Evolutionary conservation across 2,888 invertebrate genomes (phyloP).

Genomic region (Heliconius ethilla): DNA sequence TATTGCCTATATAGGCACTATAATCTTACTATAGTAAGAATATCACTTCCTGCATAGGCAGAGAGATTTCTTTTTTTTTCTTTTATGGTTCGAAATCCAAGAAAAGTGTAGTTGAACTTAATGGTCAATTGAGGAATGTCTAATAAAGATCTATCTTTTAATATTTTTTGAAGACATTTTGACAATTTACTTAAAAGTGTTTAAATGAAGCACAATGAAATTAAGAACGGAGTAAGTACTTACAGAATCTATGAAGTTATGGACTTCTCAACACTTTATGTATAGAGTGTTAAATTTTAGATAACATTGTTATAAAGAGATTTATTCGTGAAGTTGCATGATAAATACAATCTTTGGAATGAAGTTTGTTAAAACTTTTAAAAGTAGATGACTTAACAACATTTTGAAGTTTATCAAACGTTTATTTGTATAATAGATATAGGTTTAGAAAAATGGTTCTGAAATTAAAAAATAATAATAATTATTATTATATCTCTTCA

Average conservation of each 20-base stretch:
- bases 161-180: background rate
- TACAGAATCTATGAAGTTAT: slow-evolving; percentile 1
- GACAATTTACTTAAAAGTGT: background rate
- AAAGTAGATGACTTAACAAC: too few species aligned
- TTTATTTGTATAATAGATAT: background rate
- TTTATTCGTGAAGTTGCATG: too few species aligned
- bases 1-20: background rate
- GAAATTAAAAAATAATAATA: too few species aligned
- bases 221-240: background rate
- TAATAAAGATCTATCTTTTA: too few species aligned
- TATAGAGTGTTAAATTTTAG: background rate
- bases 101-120: too few species aligned
- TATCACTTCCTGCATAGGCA: background rate
- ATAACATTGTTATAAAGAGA: too few species aligned
- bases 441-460: background rate
- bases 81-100: too few species aligned
- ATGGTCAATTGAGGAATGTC: too few species aligned
- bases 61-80: too few species aligned
- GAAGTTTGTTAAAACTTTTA: too few species aligned
- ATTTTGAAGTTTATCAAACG: background rate
- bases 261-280: background rate
- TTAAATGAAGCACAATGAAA: background rate
- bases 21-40: background rate
- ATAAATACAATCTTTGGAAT: background rate
- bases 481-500: too few species aligned